These are phyloP conservation scores for Drepanosiphum platanoidis DNA, from an alignment of 2,888 invertebrate genomes.

Conservation along the genomic window DNA sequence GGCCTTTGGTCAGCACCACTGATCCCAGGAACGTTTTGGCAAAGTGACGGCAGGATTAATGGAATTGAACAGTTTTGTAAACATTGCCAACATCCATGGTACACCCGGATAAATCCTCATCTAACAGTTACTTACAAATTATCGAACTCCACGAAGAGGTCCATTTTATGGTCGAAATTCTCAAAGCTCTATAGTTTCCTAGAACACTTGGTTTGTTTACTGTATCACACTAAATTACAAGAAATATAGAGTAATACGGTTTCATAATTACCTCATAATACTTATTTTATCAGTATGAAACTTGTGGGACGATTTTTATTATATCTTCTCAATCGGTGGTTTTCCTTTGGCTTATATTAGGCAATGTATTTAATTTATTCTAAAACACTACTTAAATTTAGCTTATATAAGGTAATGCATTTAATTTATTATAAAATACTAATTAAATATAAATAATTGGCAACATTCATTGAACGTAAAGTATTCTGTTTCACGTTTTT, in stretches of 20 bases:
- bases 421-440: no score
- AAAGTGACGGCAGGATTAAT: slow-evolving; percentile 22
- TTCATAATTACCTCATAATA: neutral
- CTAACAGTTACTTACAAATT: slow-evolving; percentile 25
- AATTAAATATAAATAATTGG: no score
- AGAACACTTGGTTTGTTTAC: neutral
- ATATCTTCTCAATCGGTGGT: no score
- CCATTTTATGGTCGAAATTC: neutral
- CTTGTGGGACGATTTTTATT: no score
- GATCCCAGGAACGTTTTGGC: slow-evolving; percentile 21
- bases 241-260: neutral
- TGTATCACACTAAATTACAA: neutral
- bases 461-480: no score
- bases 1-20: slow-evolving; percentile 4
- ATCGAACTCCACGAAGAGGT: neutral
- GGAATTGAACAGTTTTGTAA: slow-evolving; percentile 18
- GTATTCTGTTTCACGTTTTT: no score
- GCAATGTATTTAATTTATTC: no score
- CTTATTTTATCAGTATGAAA: neutral
- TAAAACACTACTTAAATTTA: no score
- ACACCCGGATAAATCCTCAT: neutral
- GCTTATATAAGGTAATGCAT: no score
- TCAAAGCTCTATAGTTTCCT: slow-evolving; percentile 34
- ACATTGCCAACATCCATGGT: slow-evolving; percentile 4
- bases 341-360: no score